Base-by-base conservation (phyloP, 1,140 invertebrate species). In the Forficula auricularia region DNA sequence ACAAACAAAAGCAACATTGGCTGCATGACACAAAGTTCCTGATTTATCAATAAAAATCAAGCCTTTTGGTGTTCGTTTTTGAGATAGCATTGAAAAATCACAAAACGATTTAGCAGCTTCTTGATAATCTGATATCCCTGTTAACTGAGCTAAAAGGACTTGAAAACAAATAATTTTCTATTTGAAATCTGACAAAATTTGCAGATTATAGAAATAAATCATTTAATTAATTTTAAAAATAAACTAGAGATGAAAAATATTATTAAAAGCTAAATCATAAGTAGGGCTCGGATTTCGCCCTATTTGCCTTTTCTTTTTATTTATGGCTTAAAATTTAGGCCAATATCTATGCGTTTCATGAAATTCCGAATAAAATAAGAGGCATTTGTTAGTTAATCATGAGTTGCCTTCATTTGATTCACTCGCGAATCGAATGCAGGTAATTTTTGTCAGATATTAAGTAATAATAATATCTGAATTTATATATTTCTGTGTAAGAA, bases 1-100 rank as follows among this genome's bases (percentile, higher is more conserved):
- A 39, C 70, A 72, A 34, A 73, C 48, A 50, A 72, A 74, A 2
- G 68, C 72, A 13, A 70, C 64, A 49, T 72, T 75, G 3, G 70
- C 65, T 2, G 69, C 67, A 43, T 71, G 67, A 33, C 67, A 62
- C 14, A 75, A 56, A 12, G 69, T 66, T n/a, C 73, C 71, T 46
- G 62, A 66, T 48, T 68, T 64, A 35, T 69, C 62, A 38, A 73
- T 65, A 54, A 66, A 75, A 7, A 73, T 47, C 2, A 74, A 53
- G 9, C 72, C 71, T 44, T 66, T 67, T 0, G 70, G 68, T 0
- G 71, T 73, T 33, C 60, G 56, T 38, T 60, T 63, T 42, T 67
- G 63, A 10, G 57, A 44, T 19, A 58, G 43, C 3, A 68, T 52
- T 3, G 64, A 61, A 49, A 61, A 67, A 22, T 72, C 59, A 47